Conservation (phyloP, 2,113 vertebrate genomes). For the Corythoichthys intestinalis region DNA sequence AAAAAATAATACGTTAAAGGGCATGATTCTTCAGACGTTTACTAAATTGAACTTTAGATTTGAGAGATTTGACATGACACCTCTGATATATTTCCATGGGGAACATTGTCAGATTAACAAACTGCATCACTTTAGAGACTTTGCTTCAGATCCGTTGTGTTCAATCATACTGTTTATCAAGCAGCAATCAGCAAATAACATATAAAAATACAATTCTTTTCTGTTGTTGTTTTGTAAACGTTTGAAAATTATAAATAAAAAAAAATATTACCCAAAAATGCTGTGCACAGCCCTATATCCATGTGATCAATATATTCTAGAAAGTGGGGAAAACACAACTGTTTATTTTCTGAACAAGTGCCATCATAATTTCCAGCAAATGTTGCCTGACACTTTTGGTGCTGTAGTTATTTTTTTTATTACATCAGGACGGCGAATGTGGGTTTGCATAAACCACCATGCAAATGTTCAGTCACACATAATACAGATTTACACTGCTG, state of each 20-base stretch:
- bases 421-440: not conserved
- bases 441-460: conserved; percentile 4
- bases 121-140: too few relatives aligned
- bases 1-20: not conserved
- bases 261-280: not conserved
- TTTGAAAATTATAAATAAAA: not conserved
- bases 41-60: too few relatives aligned
- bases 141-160: too few relatives aligned
- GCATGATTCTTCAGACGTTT: too few relatives aligned
- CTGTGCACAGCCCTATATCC: not conserved
- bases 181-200: too few relatives aligned
- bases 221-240: too few relatives aligned
- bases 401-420: not conserved
- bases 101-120: too few relatives aligned
- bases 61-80: too few relatives aligned
- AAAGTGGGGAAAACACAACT: not conserved
- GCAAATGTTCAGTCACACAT: conserved; percentile 1
- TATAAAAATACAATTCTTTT: too few relatives aligned
- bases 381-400: conserved; percentile 6
- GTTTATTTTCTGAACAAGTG: not conserved
- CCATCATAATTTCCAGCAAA: not conserved
- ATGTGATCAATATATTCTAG: not conserved
- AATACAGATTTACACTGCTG: not conserved
- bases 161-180: too few relatives aligned
- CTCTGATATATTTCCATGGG: too few relatives aligned